A percentile compares a stretch with the other conserved stretches of the same genome.
phyloP scores from a whole-genome alignment of 2,888 invertebrate genomes.

The Tetranychus truncatus region DNA sequence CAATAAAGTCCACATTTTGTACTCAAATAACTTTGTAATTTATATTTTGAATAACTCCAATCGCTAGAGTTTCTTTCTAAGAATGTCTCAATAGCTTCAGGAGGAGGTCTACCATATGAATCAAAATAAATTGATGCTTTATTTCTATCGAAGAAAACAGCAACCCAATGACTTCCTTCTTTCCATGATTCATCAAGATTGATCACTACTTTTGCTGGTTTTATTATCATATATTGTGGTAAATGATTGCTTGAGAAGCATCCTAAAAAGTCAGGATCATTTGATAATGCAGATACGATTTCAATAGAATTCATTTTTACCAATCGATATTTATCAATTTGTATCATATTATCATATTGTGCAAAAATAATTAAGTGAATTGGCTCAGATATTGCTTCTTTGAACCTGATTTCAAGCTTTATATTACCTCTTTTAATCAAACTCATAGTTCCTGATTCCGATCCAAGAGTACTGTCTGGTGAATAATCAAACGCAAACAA shows the following conservation, averaged over 20 bases:
- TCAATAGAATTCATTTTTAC: not conserved
- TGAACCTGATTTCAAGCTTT: not conserved
- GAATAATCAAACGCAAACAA: no score
- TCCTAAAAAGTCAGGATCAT: no score
- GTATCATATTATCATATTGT: not conserved
- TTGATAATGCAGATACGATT: no score
- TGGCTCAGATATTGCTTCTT: not conserved
- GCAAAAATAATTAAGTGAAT: not conserved
- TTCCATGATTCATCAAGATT: slow-evolving; percentile 2
- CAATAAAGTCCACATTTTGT: slow-evolving; percentile 5
- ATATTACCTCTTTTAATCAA: not conserved
- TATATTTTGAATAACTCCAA: not conserved
- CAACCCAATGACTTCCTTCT: not conserved
- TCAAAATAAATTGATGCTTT: not conserved
- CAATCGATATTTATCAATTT: not conserved
- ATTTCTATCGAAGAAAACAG: not conserved
- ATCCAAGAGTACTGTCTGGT: no score
- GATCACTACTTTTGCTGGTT: no score
- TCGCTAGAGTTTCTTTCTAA: not conserved
- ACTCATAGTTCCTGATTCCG: no score
- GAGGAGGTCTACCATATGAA: not conserved
- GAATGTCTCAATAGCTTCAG: not conserved
- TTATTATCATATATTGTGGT: no score
- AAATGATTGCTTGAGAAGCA: no score
- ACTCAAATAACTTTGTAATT: not conserved